A percentile compares a stretch with the other conserved stretches of the same genome.
Evolutionary conservation across 2,888 invertebrate genomes (phyloP).

Genomic region (Acanthosepion pharaonis): DNA sequence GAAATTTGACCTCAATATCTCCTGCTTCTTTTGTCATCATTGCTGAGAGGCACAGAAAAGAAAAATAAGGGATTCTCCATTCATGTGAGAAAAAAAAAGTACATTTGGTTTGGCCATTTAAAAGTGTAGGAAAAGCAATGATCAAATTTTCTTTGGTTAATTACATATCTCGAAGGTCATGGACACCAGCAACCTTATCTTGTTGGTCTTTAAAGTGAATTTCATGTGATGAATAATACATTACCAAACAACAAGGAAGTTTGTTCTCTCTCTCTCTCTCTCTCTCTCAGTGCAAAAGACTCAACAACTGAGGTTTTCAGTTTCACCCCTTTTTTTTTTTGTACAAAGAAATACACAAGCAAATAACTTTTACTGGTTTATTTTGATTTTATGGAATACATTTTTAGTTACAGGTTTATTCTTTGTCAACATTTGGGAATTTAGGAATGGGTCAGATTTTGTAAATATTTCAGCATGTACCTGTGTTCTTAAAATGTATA

Average conservation of each 20-base stretch:
- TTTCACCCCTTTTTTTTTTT: neutral
- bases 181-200: neutral
- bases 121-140: neutral
- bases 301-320: neutral
- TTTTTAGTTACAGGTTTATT: too few species aligned
- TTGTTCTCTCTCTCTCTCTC: neutral
- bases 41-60: too few species aligned
- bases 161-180: neutral
- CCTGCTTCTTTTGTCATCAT: too few species aligned
- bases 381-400: too few species aligned
- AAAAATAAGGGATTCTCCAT: too few species aligned
- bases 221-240: neutral
- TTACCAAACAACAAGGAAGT: neutral
- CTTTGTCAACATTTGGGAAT: too few species aligned
- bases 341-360: neutral
- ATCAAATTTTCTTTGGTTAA: conserved; percentile 21
- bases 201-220: neutral
- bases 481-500: too few species aligned
- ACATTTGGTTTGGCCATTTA: neutral
- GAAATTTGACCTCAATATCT: too few species aligned
- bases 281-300: neutral
- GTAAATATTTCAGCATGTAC: too few species aligned
- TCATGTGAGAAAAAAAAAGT: too few species aligned
- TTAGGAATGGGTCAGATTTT: too few species aligned
- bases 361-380: too few species aligned